phyloP scores from a whole-genome alignment of 2,888 invertebrate genomes.

The Arge pagana region DNA sequence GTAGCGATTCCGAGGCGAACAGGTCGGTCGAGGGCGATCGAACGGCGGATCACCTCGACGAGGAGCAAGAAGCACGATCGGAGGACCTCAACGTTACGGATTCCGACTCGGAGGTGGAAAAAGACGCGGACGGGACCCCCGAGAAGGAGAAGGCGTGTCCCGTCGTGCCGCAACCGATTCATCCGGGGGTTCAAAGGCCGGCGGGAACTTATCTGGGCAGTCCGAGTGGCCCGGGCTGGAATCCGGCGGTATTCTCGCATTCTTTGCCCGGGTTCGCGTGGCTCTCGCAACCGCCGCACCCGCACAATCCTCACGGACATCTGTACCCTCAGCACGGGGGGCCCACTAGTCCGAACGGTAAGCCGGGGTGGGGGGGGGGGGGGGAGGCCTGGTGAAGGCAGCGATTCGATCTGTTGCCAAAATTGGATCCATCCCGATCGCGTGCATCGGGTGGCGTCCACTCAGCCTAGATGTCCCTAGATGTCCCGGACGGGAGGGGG shows the following conservation, averaged over 20 bases:
- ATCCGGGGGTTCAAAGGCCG: slow-evolving; percentile 65
- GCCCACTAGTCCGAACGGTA: slow-evolving; percentile 55
- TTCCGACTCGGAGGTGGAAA: slow-evolving; percentile 51
- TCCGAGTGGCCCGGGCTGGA: slow-evolving; percentile 51
- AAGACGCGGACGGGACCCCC: slow-evolving; percentile 41
- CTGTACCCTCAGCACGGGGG: slow-evolving; percentile 54
- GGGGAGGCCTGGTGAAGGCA: too few species aligned
- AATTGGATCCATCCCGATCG: too few species aligned
- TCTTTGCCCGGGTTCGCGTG: slow-evolving; percentile 69
- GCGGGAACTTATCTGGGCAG: slow-evolving; percentile 36
- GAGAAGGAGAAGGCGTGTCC: slow-evolving; percentile 60
- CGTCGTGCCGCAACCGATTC: slow-evolving; percentile 70
- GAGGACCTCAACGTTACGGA: slow-evolving; percentile 56
- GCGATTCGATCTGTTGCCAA: too few species aligned
- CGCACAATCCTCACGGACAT: slow-evolving; percentile 62
- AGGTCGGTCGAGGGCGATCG: slow-evolving; percentile 52
- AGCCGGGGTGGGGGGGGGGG: too few species aligned
- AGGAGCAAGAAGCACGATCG: slow-evolving; percentile 52
- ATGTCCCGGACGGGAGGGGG: too few species aligned
- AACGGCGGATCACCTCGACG: slow-evolving; percentile 48
- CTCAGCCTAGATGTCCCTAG: too few species aligned
- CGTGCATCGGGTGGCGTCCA: too few species aligned
- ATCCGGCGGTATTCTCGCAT: slow-evolving; percentile 56
- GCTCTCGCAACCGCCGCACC: slow-evolving; percentile 66
- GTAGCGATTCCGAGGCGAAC: slow-evolving; percentile 53